Evolutionary conservation across 2,113 vertebrate species (phyloP).

Genomic region (Cryptoleucopteryx plumbea): DNA sequence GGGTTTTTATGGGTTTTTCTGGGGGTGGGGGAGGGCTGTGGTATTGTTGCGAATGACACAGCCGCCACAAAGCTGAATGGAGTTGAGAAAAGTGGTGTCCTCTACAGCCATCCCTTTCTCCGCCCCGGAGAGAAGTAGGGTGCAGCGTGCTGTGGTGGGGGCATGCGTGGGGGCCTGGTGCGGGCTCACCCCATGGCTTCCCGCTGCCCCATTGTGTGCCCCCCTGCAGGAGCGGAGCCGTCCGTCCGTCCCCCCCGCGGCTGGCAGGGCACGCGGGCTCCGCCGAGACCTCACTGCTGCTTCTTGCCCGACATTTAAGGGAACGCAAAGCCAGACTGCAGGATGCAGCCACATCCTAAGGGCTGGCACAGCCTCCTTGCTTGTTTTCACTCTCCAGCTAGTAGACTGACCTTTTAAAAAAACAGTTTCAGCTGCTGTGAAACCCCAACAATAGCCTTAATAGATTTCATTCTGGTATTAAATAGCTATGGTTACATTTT

Average conservation of each 20-base stretch:
- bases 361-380: constrained; percentile 20
- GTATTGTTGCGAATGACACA: not conserved
- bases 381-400: constrained; percentile 18
- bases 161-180: not conserved
- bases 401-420: constrained; percentile 21
- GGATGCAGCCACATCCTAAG: not conserved
- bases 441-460: not conserved
- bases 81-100: not conserved
- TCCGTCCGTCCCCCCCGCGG: rapidly evolving
- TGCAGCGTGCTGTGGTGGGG: not conserved
- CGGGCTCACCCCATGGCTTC: not conserved
- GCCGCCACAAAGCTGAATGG: not conserved
- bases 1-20: not conserved
- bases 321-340: not conserved
- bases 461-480: not conserved
- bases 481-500: not conserved
- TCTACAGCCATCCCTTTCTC: not conserved
- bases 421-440: constrained; percentile 8
- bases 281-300: not conserved
- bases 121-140: not conserved
- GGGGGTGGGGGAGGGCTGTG: not conserved
- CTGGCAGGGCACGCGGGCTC: not conserved
- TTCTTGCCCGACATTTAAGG: constrained; percentile 15
- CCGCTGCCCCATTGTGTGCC: not conserved
- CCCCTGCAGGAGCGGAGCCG: not conserved